Percentiles rank a stretch among this genome's conserved stretches.
Conservation (phyloP, 2,113 vertebrate genomes). For the Labrus mixtus region DNA sequence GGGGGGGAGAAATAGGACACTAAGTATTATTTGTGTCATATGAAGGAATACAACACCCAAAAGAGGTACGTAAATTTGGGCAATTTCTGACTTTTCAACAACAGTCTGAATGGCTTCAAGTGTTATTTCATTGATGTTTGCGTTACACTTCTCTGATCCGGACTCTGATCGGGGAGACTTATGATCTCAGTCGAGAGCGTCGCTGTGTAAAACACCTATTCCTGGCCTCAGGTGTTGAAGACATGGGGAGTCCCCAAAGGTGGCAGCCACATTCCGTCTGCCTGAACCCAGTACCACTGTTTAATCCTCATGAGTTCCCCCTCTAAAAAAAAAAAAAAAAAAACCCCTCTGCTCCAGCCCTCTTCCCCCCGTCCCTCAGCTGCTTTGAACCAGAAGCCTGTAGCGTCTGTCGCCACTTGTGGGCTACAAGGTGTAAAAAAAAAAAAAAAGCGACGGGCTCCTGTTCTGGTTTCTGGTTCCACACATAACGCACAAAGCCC, state of each 20-base stretch:
- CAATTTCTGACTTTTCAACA: background rate
- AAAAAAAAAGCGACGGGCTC: constrained; percentile 60
- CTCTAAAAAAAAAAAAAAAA: no score
- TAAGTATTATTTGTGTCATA: background rate
- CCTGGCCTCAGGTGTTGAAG: constrained; percentile 76
- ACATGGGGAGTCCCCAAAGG: constrained; percentile 67
- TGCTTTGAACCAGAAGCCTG: constrained; percentile 70
- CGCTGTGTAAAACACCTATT: constrained; percentile 67
- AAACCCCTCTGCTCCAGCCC: constrained; percentile 48
- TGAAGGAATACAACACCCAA: background rate
- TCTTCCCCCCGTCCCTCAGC: constrained; percentile 38
- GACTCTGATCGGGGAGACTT: constrained; percentile 45
- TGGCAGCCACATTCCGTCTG: constrained; percentile 71
- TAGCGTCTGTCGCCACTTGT: constrained; percentile 64
- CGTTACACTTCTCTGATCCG: constrained; percentile 32
- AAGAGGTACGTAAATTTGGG: no score
- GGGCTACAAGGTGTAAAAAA: constrained; percentile 70
- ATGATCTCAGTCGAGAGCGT: constrained; percentile 58
- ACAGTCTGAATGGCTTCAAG: background rate
- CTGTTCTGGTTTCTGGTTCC: constrained; percentile 68
- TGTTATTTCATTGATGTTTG: constrained; percentile 39
- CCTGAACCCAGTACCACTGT: constrained; percentile 64
- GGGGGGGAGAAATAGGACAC: no score
- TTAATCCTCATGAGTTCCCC: constrained; percentile 58
- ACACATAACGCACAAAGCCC: constrained; percentile 25